Evolutionary conservation across 2,888 invertebrate species (phyloP).

Genomic region (Xestia sexstrigata): DNA sequence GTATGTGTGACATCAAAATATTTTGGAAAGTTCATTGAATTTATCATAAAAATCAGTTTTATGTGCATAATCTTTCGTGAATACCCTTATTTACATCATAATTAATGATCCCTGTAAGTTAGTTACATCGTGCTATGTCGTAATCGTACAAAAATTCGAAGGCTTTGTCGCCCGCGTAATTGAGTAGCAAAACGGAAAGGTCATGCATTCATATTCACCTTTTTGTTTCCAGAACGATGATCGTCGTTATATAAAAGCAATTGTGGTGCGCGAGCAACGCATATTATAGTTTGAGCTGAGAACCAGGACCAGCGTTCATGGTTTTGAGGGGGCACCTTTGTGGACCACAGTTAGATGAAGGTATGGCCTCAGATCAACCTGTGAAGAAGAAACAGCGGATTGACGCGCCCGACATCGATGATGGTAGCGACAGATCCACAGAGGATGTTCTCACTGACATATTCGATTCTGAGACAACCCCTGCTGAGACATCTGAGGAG

Average conservation of each 20-base stretch:
- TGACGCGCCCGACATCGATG: conserved; percentile 91
- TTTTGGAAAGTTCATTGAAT: conserved; percentile 89
- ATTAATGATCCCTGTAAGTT: conserved; percentile 50
- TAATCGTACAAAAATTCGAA: conserved; percentile 71
- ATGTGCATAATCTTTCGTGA: conserved; percentile 60
- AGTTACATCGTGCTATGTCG: conserved; percentile 43
- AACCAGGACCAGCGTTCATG: conserved; percentile 85
- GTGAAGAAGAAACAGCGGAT: conserved; percentile 96
- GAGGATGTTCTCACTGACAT: conserved; percentile 87
- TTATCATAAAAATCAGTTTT: conserved; percentile 66
- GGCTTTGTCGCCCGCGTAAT: conserved; percentile 90
- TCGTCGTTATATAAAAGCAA: conserved; percentile 69
- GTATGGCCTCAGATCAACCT: conserved; percentile 95
- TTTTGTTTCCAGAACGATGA: conserved; percentile 85
- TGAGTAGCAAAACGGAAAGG: conserved; percentile 89
- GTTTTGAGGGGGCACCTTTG: conserved; percentile 92
- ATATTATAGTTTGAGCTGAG: conserved; percentile 63
- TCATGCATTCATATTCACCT: conserved; percentile 87
- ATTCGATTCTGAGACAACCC: conserved; percentile 83
- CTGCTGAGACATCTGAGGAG: conserved; percentile 85
- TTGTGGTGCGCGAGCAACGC: conserved; percentile 61
- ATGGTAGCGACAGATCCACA: conserved; percentile 87
- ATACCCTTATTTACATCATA: conserved; percentile 50
- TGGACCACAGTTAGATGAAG: conserved; percentile 89
- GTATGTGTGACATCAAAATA: conserved; percentile 91